phyloP scores from a whole-genome alignment of 2,888 invertebrate species.

The Hartigia nigra region DNA sequence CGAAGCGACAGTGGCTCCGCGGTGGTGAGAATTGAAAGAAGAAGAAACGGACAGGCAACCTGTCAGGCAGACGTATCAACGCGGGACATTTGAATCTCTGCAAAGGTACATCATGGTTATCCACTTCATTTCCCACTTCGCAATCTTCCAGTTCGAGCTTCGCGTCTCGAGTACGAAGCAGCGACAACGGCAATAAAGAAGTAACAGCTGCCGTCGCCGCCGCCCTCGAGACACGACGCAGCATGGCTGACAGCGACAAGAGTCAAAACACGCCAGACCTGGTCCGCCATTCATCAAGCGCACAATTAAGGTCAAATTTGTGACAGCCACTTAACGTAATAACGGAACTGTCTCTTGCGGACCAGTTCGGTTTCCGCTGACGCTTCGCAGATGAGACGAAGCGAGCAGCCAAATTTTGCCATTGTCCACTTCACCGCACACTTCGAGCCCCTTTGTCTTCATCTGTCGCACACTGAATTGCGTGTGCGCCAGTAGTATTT shows the following conservation, averaged over 20 bases:
- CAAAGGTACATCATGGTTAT: not conserved
- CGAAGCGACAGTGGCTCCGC: not conserved
- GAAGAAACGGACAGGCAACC: not conserved
- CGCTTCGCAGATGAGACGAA: not conserved
- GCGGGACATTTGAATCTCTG: conserved; percentile 3
- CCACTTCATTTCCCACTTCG: not conserved
- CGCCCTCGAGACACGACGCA: conserved; percentile 18
- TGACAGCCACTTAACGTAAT: conserved; percentile 60
- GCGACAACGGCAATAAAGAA: not conserved
- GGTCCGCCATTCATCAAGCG: conserved; percentile 50
- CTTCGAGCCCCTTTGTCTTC: not conserved
- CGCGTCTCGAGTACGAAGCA: not conserved
- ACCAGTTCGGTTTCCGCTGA: conserved; percentile 40
- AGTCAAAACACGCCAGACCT: conserved; percentile 15
- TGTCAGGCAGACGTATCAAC: not conserved
- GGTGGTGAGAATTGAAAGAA: not conserved
- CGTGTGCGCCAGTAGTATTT: not conserved
- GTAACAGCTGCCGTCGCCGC: conserved; percentile 14
- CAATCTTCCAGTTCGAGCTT: not conserved
- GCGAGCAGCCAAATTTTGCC: not conserved
- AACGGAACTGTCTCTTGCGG: conserved; percentile 45
- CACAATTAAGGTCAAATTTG: conserved; percentile 60
- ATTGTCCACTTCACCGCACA: not conserved
- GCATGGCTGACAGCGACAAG: conserved; percentile 38
- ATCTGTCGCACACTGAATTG: not conserved